These are phyloP conservation scores for Sussaba pulchella DNA, from an alignment of 2,888 invertebrate genomes.

Conservation along the genomic window DNA sequence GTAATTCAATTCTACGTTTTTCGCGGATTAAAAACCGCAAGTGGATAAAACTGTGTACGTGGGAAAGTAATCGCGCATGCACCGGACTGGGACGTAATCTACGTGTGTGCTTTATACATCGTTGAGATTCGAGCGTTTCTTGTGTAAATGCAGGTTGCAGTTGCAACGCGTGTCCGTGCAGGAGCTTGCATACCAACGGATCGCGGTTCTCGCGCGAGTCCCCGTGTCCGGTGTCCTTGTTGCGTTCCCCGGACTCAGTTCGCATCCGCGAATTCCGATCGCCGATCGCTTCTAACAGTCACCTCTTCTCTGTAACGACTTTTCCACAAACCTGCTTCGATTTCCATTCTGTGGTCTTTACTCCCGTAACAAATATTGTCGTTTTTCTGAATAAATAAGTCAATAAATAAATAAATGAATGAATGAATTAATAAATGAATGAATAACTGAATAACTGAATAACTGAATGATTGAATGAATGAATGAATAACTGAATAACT, in stretches of 20 bases:
- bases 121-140: slow-evolving; percentile 76
- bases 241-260: slow-evolving; percentile 45
- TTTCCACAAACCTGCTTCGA: neutral
- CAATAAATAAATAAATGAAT: neutral
- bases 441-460: too few species aligned
- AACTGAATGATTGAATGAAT: too few species aligned
- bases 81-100: slow-evolving; percentile 54
- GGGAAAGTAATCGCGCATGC: too few species aligned
- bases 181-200: slow-evolving; percentile 16
- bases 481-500: too few species aligned
- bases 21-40: neutral
- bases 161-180: slow-evolving; percentile 63
- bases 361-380: neutral
- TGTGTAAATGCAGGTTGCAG: slow-evolving; percentile 72
- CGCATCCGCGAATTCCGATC: slow-evolving; percentile 42
- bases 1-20: slow-evolving; percentile 3
- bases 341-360: too few species aligned
- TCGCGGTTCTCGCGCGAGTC: slow-evolving; percentile 23
- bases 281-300: slow-evolving; percentile 18
- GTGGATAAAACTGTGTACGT: slow-evolving; percentile 61
- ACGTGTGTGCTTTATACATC: slow-evolving; percentile 49
- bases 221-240: slow-evolving; percentile 58
- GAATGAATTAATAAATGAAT: too few species aligned
- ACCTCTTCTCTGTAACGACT: neutral
- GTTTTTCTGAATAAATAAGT: neutral